Evolutionary conservation across 2,797 vertebrate species (phyloP), one percentile per base, ranked within the genome.

Genomic region (Xenops minutus): DNA sequence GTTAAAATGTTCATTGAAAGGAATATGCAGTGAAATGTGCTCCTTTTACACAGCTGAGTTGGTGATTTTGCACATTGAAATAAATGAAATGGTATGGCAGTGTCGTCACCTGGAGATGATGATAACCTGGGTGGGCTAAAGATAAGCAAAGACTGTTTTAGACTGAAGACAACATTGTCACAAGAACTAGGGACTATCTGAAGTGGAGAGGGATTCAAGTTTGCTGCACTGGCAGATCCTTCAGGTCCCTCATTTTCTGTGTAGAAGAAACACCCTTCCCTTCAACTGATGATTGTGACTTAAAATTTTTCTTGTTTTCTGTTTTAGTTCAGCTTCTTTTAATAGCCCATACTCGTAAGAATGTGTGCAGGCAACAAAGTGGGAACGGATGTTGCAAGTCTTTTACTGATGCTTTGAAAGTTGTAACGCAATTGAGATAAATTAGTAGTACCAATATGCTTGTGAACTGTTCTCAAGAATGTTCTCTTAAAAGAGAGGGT

Each of bases 401-500:
- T 67, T 91, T 76, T 63, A 64, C 20, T 82, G 85, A 72, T 0
- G 14, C 52, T 92, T 77, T 86, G 73, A 91, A 59, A 86, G 41
- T 49, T 67, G 15, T 52, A 81, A 61, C 11, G n/a, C 49, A 81
- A 75, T 67, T 77, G 58, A 91, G 69, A 85, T 84, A 71, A 84
- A 86, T 86, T 77, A 52, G 27, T 44, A 51, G 36, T 66, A 67
- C 54, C 54, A 85, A 49, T 24, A 39, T 52, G 64, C 77, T 84
- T 90, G n/a, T 85, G 72, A 94, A 83, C 55, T 90, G 15, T 71
- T 93, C 48, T 83, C 54, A 82, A 55, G 79, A 79, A 85, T 72
- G 75, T 49, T 85, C 55, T 85, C 71, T 89, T 88, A 61, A 91
- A 95, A 92, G 32, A 93, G 32, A 37, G 58, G 34, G 18, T 61